phyloP scores from a whole-genome alignment of 2,888 invertebrate genomes.

The Pammene fasciana region DNA sequence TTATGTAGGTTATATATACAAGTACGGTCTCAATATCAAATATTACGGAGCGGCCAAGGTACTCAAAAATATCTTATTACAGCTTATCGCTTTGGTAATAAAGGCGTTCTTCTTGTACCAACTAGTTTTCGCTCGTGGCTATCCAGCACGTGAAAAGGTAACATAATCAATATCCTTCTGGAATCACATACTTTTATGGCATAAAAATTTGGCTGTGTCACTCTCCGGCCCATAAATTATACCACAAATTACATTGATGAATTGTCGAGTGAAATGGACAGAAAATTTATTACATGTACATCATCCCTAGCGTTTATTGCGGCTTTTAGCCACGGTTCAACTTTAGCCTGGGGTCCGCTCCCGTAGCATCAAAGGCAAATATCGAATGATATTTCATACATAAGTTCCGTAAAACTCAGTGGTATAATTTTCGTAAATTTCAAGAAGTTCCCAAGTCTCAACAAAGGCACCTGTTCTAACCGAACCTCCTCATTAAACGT shows the following conservation, averaged over 20 bases:
- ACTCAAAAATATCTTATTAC: too few species aligned
- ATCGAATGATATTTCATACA: not conserved
- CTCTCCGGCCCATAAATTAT: not conserved
- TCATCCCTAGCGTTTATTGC: too few species aligned
- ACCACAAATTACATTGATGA: not conserved
- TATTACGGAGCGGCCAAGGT: too few species aligned
- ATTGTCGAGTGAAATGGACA: not conserved
- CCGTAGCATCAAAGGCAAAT: too few species aligned
- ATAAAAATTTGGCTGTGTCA: slow-evolving; percentile 3
- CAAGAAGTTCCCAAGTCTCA: not conserved
- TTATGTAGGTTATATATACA: too few species aligned
- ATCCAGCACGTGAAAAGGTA: not conserved
- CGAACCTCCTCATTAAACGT: slow-evolving; percentile 18
- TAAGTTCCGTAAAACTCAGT: too few species aligned
- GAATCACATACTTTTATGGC: not conserved
- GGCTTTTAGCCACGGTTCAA: too few species aligned
- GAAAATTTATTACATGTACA: too few species aligned
- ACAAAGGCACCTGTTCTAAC: not conserved
- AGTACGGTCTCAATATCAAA: too few species aligned
- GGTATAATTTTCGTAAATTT: not conserved
- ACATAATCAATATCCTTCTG: not conserved
- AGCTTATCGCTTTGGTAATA: too few species aligned
- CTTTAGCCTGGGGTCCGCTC: too few species aligned
- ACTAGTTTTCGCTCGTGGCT: not conserved
- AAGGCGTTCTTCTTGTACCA: too few species aligned